These are phyloP conservation scores for Drosophila setifemur DNA, from an alignment of 1,140 invertebrate genomes.

Conservation along the genomic window DNA sequence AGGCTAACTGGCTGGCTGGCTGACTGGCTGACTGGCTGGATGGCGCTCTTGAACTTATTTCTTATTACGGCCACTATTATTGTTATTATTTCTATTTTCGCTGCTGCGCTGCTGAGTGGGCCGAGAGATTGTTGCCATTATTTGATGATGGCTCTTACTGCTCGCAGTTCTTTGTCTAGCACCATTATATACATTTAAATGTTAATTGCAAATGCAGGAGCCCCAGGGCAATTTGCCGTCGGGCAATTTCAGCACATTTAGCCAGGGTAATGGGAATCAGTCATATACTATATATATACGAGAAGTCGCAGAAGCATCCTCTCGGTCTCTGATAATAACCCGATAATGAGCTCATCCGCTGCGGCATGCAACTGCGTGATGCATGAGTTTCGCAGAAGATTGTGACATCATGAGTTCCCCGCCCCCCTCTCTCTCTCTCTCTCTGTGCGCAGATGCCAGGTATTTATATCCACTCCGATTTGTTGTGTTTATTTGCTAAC, in stretches of 20 bases:
- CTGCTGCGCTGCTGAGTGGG: conserved; percentile 51
- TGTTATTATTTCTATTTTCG: conserved; percentile 39
- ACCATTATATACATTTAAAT: conserved; percentile 64
- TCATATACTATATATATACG: too few relatives aligned
- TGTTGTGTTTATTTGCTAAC: conserved; percentile 59
- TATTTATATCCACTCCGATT: conserved; percentile 56
- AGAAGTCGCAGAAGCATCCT: conserved; percentile 50
- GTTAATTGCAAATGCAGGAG: conserved; percentile 62
- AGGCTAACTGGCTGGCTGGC: conserved; percentile 31
- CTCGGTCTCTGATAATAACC: conserved; percentile 62
- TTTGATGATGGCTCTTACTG: conserved; percentile 52
- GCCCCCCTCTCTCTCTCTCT: conserved; percentile 5
- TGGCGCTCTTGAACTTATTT: conserved; percentile 68
- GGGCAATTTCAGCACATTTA: conserved; percentile 54
- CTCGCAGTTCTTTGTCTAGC: conserved; percentile 45
- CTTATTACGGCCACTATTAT: conserved; percentile 46
- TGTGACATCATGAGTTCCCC: conserved; percentile 55
- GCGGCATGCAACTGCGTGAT: conserved; percentile 45
- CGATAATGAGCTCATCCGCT: conserved; percentile 68
- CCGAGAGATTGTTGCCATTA: conserved; percentile 66
- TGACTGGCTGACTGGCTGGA: conserved; percentile 10
- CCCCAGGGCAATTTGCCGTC: conserved; percentile 59
- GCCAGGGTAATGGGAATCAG: conserved; percentile 21
- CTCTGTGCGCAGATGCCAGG: conserved; percentile 33
- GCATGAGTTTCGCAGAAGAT: conserved; percentile 52